These are phyloP conservation scores for Spinus pinus DNA, from an alignment of 2,797 vertebrate genomes.

Conservation along the genomic window DNA sequence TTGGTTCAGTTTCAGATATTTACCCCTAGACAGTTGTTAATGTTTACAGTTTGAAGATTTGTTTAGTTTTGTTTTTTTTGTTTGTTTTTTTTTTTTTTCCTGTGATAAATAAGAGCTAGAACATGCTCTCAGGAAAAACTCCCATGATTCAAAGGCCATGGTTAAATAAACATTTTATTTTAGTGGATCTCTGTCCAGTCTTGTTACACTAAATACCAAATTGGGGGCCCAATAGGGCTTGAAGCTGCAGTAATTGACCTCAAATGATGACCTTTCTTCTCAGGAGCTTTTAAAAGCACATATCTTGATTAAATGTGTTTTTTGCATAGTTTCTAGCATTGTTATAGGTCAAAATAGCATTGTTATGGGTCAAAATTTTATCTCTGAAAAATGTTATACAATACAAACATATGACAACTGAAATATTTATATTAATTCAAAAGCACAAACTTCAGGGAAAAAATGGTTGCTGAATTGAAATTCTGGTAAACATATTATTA, in stretches of 20 bases:
- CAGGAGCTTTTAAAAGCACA: neutral
- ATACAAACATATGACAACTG: neutral
- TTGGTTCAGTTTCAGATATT: neutral
- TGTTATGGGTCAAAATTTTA: neutral
- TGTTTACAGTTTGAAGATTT: neutral
- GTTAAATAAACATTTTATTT: neutral
- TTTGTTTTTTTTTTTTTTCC: neutral
- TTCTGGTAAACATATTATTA: neutral
- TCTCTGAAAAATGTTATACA: neutral
- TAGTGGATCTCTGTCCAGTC: neutral
- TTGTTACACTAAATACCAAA: neutral
- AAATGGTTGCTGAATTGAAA: neutral
- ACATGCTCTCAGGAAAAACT: neutral
- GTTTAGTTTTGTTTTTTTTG: too few species aligned
- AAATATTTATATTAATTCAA: neutral
- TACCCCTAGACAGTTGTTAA: neutral
- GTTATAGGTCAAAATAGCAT: neutral
- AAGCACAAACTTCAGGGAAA: accelerated
- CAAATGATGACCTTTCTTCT: neutral
- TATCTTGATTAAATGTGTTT: neutral
- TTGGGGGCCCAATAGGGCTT: neutral
- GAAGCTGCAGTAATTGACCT: neutral
- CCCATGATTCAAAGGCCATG: neutral
- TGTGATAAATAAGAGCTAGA: neutral
- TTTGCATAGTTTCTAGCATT: neutral